Conservation (phyloP, 2,113 vertebrate genomes). For the Planiliza haematocheilus region DNA sequence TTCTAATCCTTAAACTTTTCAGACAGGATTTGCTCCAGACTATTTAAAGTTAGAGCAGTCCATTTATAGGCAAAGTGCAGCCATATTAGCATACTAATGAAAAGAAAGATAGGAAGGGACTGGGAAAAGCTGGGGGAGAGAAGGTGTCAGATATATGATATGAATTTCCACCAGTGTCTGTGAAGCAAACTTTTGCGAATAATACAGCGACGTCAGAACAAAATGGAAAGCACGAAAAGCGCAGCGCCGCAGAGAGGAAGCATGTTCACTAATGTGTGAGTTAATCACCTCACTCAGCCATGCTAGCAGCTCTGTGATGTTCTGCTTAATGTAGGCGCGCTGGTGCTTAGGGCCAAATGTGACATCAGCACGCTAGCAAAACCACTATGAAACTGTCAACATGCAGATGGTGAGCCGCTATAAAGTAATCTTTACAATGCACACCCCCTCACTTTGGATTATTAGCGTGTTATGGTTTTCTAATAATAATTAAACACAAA, state of each 20-base stretch:
- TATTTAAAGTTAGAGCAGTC: background rate
- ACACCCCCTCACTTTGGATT: too few relatives aligned
- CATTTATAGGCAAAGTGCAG: slow-evolving; percentile 1
- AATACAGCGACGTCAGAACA: background rate
- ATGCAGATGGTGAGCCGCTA: background rate
- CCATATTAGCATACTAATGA: slow-evolving; percentile 27
- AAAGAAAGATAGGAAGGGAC: background rate
- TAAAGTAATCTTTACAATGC: too few relatives aligned
- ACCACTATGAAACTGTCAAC: background rate
- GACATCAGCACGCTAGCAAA: background rate
- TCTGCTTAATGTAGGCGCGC: background rate
- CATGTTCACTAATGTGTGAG: background rate
- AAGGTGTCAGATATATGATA: background rate
- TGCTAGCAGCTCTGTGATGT: background rate
- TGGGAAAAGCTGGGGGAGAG: background rate
- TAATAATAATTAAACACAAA: too few relatives aligned
- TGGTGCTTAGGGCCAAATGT: background rate
- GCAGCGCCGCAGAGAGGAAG: background rate
- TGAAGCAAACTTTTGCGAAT: too few relatives aligned
- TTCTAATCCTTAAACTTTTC: slow-evolving; percentile 21
- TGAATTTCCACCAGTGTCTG: too few relatives aligned
- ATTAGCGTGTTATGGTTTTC: too few relatives aligned
- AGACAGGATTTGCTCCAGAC: background rate
- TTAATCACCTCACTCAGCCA: background rate
- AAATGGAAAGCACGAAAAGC: background rate